phyloP scores from a whole-genome alignment of 2,797 vertebrate species.

The Anomalospiza imberbis region DNA sequence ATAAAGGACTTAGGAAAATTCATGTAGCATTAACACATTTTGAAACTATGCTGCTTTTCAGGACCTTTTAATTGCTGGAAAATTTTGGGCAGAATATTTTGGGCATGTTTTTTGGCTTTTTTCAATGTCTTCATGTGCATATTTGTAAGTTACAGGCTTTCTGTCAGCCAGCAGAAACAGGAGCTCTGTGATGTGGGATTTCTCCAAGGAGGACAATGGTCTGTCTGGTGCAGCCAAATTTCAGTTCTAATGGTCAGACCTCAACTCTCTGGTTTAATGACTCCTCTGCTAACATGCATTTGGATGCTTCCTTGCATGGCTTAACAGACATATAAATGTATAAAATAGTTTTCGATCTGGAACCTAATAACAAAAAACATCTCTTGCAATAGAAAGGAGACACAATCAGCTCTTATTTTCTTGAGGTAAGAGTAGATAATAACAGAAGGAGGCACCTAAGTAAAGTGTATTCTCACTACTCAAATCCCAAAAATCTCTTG shows the following conservation, averaged over 20 bases:
- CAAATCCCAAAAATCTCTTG: background rate
- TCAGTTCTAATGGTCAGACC: background rate
- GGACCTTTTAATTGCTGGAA: background rate
- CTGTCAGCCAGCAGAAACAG: background rate
- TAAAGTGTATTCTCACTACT: background rate
- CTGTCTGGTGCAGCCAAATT: background rate
- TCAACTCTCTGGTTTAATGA: background rate
- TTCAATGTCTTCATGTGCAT: background rate
- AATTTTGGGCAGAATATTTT: background rate
- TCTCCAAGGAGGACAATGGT: accelerated
- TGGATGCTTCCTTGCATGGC: background rate
- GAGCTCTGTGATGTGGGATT: background rate
- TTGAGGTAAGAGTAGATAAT: background rate
- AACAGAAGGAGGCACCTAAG: background rate
- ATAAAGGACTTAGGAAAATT: background rate
- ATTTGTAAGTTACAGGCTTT: background rate
- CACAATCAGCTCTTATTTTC: background rate
- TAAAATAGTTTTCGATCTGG: background rate
- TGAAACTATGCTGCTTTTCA: background rate
- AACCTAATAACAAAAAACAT: background rate
- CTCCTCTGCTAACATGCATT: background rate
- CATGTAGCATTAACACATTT: background rate
- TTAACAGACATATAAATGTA: background rate
- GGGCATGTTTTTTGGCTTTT: background rate
- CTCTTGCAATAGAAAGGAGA: background rate